Conservation (phyloP, 2,888 invertebrate genomes). For the Lasioglossum calceatum region DNA sequence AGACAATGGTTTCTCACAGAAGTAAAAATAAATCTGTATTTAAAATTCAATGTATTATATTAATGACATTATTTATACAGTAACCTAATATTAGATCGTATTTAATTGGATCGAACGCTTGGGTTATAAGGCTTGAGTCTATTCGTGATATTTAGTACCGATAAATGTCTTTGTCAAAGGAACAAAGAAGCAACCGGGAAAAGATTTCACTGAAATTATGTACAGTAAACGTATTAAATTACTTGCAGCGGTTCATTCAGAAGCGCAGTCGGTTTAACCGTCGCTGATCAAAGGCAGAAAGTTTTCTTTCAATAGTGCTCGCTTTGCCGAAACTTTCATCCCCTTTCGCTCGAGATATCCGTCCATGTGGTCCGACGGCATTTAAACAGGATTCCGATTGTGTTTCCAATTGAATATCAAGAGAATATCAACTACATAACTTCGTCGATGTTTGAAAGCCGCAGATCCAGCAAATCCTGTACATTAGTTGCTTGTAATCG, state of each 20-base stretch:
- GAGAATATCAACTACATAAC: slow-evolving; percentile 33
- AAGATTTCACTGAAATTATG: neutral
- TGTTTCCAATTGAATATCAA: slow-evolving; percentile 54
- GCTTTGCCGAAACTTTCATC: slow-evolving; percentile 31
- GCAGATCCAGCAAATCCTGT: neutral
- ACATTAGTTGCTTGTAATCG: neutral
- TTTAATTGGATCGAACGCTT: neutral
- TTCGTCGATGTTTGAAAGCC: slow-evolving; percentile 19
- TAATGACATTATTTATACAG: neutral
- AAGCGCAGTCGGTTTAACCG: slow-evolving; percentile 12
- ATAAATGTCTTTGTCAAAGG: neutral
- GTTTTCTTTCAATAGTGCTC: slow-evolving; percentile 50
- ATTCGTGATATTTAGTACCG: neutral
- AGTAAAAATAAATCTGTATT: neutral
- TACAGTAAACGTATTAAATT: slow-evolving; percentile 23
- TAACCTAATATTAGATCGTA: neutral
- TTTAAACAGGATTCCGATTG: slow-evolving; percentile 54
- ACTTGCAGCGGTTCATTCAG: slow-evolving; percentile 23
- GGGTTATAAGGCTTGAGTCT: neutral
- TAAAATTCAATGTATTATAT: neutral
- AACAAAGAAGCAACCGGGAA: neutral
- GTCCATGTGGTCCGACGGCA: slow-evolving; percentile 29
- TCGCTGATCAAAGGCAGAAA: slow-evolving; percentile 48
- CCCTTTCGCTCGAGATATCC: slow-evolving; percentile 31
- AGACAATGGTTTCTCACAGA: neutral